Evolutionary conservation across 64 coral and sea anemone genomes (phyloP).

Genomic region (Astreopora myriophthalma): DNA sequence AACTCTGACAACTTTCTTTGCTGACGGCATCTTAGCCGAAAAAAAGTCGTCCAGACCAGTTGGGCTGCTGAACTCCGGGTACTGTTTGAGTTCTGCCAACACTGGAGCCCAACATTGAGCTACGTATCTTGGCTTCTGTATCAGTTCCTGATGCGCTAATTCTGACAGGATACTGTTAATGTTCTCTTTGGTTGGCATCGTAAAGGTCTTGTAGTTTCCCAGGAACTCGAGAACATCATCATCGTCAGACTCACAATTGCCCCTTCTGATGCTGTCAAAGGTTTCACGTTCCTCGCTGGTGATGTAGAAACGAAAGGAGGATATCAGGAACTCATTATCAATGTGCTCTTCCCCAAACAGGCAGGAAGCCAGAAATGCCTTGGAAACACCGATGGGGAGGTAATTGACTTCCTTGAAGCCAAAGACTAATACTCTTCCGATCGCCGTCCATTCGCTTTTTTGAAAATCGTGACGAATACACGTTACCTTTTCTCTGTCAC

Average conservation of each 20-base stretch:
- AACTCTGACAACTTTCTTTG: not conserved
- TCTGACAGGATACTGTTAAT: conserved; percentile 2
- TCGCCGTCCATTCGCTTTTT: conserved; percentile 14
- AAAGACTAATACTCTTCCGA: not conserved
- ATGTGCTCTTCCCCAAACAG: not conserved
- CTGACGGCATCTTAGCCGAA: not conserved
- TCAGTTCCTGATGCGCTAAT: not conserved
- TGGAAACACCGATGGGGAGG: not conserved
- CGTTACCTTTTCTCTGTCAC: conserved; percentile 8
- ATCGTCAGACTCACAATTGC: not conserved
- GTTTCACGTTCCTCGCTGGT: not conserved
- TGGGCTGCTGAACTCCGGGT: not conserved
- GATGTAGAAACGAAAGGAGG: not conserved
- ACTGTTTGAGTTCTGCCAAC: not conserved
- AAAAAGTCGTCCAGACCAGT: not conserved
- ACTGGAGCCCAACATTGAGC: not conserved
- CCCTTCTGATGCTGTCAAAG: not conserved
- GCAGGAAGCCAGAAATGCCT: not conserved
- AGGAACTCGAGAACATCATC: conserved; percentile 20
- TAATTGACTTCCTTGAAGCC: not conserved
- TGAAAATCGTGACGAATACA: not conserved
- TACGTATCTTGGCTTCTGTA: conserved; percentile 23
- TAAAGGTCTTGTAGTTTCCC: conserved; percentile 11
- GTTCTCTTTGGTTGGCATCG: not conserved
- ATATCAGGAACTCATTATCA: not conserved